Conservation (phyloP, 2,113 vertebrate genomes). For the Hippocampus mohnikei region DNA sequence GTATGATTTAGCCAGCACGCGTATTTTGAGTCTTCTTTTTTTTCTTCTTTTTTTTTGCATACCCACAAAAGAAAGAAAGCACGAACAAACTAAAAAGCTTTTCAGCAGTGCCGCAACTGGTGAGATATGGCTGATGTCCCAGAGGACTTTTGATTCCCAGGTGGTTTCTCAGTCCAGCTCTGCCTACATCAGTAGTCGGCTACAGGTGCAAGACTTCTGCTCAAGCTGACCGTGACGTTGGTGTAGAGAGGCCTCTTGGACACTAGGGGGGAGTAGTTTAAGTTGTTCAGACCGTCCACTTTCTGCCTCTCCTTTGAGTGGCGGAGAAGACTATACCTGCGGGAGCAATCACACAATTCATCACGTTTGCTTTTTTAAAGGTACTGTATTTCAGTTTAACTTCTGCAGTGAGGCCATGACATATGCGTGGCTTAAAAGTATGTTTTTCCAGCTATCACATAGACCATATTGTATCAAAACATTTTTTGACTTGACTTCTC, state of each 20-base stretch:
- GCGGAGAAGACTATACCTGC: conserved; percentile 89
- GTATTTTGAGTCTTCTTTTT: conserved; percentile 44
- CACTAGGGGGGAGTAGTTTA: conserved; percentile 90
- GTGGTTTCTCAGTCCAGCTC: conserved; percentile 52
- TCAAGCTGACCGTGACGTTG: conserved; percentile 91
- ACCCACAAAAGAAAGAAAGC: conserved; percentile 51
- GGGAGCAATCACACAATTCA: conserved; percentile 8
- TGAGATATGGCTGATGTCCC: conserved; percentile 69
- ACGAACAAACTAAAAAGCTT: conserved; percentile 43
- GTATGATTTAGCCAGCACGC: conserved; percentile 47
- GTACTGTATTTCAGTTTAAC: not conserved
- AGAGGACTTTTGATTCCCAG: conserved; percentile 61
- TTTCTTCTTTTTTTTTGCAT: conserved; percentile 38
- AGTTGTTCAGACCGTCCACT: conserved; percentile 93
- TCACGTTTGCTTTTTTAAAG: not conserved
- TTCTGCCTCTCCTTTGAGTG: conserved; percentile 91
- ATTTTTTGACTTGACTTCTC: too few species aligned
- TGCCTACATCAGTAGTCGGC: conserved; percentile 80
- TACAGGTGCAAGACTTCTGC: conserved; percentile 86
- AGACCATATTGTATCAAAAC: too few species aligned
- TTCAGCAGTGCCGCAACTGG: conserved; percentile 62
- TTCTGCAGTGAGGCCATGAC: not conserved
- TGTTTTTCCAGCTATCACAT: not conserved
- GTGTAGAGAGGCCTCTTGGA: conserved; percentile 90
- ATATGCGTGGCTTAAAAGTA: not conserved